Conservation (phyloP, 2,888 invertebrate species). For the Perizoma flavofasciatum region DNA sequence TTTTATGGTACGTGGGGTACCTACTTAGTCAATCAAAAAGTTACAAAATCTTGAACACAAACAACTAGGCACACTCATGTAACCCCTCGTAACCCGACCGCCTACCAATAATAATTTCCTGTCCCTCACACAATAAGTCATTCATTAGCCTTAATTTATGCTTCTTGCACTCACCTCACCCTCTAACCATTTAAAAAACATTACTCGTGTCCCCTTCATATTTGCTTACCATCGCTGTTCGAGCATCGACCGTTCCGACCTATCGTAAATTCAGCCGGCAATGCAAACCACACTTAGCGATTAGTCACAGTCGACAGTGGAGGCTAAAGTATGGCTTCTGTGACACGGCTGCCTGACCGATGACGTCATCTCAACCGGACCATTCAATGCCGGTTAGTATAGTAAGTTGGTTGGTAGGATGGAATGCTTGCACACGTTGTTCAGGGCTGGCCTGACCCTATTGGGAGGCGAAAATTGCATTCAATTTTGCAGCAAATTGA, state of each 20-base stretch:
- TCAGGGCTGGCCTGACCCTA: slow-evolving; percentile 43
- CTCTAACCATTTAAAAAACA: slow-evolving; percentile 52
- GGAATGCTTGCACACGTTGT: slow-evolving; percentile 29
- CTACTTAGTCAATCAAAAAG: background rate
- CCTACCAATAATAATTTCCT: slow-evolving; percentile 78
- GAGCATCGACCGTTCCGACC: slow-evolving; percentile 36
- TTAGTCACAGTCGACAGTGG: slow-evolving; percentile 50
- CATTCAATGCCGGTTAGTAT: slow-evolving; percentile 63
- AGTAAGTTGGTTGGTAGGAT: slow-evolving; percentile 39
- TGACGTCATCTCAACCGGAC: slow-evolving; percentile 72
- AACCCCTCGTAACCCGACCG: slow-evolving; percentile 62
- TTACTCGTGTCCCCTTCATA: slow-evolving; percentile 40
- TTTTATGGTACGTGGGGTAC: too few relatives aligned
- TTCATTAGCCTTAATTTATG: slow-evolving; percentile 83
- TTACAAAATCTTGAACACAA: slow-evolving; percentile 2
- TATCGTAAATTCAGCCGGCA: slow-evolving; percentile 53
- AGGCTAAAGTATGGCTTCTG: slow-evolving; percentile 69
- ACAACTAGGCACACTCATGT: slow-evolving; percentile 31
- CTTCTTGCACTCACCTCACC: slow-evolving; percentile 74
- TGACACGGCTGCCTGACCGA: slow-evolving; percentile 69
- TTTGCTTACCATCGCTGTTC: slow-evolving; percentile 49
- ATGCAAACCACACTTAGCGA: slow-evolving; percentile 58
- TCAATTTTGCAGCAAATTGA: slow-evolving; percentile 27
- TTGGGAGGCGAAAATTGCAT: slow-evolving; percentile 39
- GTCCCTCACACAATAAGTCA: slow-evolving; percentile 78